A percentile compares a stretch with the other conserved stretches of the same genome.
phyloP scores from a whole-genome alignment of 2,888 invertebrate genomes.

The Agrotis puta region DNA sequence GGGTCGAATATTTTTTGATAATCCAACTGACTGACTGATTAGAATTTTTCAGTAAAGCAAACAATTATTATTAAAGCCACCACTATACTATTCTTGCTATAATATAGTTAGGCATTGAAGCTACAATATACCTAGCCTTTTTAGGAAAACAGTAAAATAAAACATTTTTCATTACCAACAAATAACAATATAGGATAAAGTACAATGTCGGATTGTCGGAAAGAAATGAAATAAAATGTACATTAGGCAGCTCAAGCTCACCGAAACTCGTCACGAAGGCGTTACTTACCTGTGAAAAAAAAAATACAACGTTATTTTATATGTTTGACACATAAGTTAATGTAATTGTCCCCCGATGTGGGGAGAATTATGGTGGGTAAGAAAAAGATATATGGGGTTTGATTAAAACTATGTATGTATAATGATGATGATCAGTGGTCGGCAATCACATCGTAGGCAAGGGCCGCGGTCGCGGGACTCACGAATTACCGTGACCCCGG shows the following conservation, averaged over 20 bases:
- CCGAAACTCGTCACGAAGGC: conserved; percentile 14
- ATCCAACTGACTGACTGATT: no score
- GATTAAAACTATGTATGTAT: no score
- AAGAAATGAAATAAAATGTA: conserved; percentile 21
- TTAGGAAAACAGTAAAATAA: conserved; percentile 6
- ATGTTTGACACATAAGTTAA: conserved; percentile 18
- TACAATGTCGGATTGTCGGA: conserved; percentile 23
- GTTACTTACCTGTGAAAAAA: conserved; percentile 65
- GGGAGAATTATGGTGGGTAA: background rate
- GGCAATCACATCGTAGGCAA: no score
- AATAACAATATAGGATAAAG: background rate
- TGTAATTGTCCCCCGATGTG: conserved; percentile 5
- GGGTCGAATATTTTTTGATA: no score
- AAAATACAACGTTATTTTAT: conserved; percentile 40
- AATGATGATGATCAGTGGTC: no score
- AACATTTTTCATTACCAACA: conserved; percentile 21
- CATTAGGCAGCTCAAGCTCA: conserved; percentile 53
- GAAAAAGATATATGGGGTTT: background rate
- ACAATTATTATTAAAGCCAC: no score
- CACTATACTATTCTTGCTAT: no score
- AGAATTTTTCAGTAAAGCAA: no score
- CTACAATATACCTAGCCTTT: background rate
- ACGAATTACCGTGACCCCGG: no score
- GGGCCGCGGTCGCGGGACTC: no score
- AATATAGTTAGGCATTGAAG: no score